Conservation (phyloP, 2,113 vertebrate genomes). For the Desmodus rotundus region DNA sequence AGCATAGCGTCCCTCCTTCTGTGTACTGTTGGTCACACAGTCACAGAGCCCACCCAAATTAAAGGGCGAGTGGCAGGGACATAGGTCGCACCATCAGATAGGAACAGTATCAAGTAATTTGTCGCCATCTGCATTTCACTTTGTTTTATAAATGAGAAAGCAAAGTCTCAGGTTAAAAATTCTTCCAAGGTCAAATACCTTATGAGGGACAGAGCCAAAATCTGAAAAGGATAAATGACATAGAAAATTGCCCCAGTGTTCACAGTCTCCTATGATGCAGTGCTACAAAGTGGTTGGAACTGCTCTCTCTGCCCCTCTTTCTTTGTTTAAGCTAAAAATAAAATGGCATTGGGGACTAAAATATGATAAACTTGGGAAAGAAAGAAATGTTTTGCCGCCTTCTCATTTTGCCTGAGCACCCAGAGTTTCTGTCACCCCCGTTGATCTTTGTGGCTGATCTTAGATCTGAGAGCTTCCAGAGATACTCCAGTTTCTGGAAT, state of each 20-base stretch:
- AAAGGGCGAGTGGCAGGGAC: neutral
- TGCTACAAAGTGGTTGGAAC: neutral
- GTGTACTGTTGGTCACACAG: too few species aligned
- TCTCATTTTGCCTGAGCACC: neutral
- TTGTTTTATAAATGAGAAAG: neutral
- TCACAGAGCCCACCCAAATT: neutral
- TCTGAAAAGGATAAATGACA: neutral
- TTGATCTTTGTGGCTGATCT: slow-evolving; percentile 18
- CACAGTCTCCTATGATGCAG: neutral
- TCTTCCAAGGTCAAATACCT: neutral
- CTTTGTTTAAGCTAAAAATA: neutral
- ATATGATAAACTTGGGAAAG: neutral
- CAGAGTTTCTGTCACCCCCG: neutral
- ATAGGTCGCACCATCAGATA: neutral
- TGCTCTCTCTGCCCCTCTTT: neutral
- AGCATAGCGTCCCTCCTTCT: neutral
- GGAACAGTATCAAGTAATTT: neutral
- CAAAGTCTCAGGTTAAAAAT: neutral
- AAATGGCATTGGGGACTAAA: neutral
- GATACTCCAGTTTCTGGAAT: neutral
- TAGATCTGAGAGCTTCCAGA: slow-evolving; percentile 5
- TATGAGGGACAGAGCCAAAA: neutral
- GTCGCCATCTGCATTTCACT: neutral
- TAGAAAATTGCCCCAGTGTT: neutral
- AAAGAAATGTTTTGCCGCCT: neutral